phyloP scores from a whole-genome alignment of 2,113 vertebrate genomes.

The Caranx melampygus region DNA sequence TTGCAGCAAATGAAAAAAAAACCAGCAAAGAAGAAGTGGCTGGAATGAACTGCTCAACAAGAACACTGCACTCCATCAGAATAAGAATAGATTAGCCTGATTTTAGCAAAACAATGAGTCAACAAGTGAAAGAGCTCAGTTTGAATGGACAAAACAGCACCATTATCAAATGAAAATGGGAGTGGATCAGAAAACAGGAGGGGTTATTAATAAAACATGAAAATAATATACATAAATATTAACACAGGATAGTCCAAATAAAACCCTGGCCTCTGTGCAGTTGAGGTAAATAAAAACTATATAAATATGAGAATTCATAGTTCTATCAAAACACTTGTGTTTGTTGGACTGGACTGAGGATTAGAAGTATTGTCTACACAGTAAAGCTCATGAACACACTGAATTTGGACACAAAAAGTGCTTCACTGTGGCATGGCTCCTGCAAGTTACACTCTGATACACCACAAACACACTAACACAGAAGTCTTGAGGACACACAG shows the following conservation, averaged over 20 bases:
- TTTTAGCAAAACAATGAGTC: background rate
- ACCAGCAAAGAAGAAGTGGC: background rate
- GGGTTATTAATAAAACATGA: background rate
- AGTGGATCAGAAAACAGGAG: too few species aligned
- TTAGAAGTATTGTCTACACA: background rate
- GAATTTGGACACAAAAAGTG: conserved; percentile 4
- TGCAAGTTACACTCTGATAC: background rate
- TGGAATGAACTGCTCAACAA: background rate
- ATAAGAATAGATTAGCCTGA: background rate
- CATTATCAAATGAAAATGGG: too few species aligned
- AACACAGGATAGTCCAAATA: background rate
- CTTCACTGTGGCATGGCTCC: background rate
- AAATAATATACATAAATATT: background rate
- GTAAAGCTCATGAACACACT: background rate
- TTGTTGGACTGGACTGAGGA: too few species aligned
- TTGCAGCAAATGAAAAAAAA: background rate
- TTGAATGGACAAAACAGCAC: background rate
- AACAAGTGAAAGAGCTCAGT: background rate
- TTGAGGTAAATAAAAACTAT: background rate
- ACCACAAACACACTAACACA: background rate
- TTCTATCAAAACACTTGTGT: background rate
- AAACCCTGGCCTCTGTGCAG: background rate
- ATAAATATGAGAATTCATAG: background rate
- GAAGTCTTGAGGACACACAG: background rate
- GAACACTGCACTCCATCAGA: too few species aligned